Evolutionary conservation across 2,113 vertebrate genomes (phyloP), one percentile per base, ranked within the genome.

Genomic region (Oryzias curvinotus): DNA sequence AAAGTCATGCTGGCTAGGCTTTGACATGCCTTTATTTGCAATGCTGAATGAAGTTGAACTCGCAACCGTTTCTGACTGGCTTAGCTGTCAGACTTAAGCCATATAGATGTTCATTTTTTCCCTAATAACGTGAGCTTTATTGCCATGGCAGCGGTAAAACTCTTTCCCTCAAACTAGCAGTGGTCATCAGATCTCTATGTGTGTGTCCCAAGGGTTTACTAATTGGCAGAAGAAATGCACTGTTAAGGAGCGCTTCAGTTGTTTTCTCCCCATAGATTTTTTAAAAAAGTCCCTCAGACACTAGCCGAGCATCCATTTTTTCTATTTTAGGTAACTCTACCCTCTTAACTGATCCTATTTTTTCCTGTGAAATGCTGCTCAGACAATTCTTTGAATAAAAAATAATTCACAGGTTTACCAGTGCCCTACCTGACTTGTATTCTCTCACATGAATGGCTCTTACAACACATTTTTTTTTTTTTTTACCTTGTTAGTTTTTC

Each of bases 401-500:
- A 36, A 36, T 12, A 36, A 12, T 36, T 54, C 58, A 28, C 73
- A 36, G 53, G 21, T 53, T 57, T 14, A 49, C 52, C 50, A 41
- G 21, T 77, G 75, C 83, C 75, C 64, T 81, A 78, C 80, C 47
- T 15, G 55, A 57, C 50, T 36, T 26, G 28, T 80, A 70, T 57
- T 43, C 52, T 73, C 74, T 57, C 52, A 56, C 14, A 17, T 42
- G 19, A 57, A 57, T 1, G 4, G 50, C 44, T 71, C 26, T 76
- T 56, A 55, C 76, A 74, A 78, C 57, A 61, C 58, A 23, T 59
- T 56, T 73, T 72, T 47, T 53, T 52, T 78, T 55, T 36, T 36
- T 52, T 57, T 68, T 64, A n/a, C n/a, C 21, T 42, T 54, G 26
- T 45, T 41, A 50, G 36, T 50, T 43, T 52, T 16, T 66, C 42